Percentiles rank a stretch among this genome's conserved stretches.
Evolutionary conservation across 2,888 invertebrate species (phyloP).

Genomic region (Phoronis australis): DNA sequence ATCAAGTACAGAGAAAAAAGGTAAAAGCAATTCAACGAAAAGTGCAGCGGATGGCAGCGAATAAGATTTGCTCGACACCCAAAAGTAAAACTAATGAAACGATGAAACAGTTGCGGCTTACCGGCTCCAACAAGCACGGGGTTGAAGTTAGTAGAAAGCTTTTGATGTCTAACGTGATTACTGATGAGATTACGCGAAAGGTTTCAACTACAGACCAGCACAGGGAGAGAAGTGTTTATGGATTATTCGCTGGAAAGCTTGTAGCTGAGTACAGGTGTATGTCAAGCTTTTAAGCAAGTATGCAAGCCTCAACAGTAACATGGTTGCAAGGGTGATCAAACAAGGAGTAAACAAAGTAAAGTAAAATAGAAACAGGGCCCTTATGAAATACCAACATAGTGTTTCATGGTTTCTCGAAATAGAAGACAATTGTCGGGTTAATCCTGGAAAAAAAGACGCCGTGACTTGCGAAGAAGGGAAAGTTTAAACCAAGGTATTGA

Average conservation of each 20-base stretch:
- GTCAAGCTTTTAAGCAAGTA: background rate
- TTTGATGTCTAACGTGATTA: no score
- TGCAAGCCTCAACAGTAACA: background rate
- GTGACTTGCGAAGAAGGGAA: background rate
- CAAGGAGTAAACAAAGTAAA: no score
- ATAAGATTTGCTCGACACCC: no score
- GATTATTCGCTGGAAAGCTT: background rate
- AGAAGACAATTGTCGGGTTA: background rate
- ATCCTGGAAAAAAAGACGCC: background rate
- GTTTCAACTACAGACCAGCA: background rate
- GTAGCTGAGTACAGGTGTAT: background rate
- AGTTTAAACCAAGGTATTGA: background rate
- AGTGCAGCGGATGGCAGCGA: background rate
- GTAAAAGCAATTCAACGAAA: background rate
- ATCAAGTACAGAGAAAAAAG: background rate
- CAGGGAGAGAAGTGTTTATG: background rate
- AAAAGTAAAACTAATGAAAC: background rate
- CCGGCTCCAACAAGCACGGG: no score
- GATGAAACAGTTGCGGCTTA: background rate
- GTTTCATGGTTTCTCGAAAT: background rate
- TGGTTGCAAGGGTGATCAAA: background rate
- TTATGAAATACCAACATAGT: background rate
- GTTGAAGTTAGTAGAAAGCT: no score
- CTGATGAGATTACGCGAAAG: no score
- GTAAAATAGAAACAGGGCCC: background rate